A percentile compares a stretch with the other conserved stretches of the same genome.
Conservation (phyloP, 2,888 invertebrate species). For the Nemapogon koenigi region DNA sequence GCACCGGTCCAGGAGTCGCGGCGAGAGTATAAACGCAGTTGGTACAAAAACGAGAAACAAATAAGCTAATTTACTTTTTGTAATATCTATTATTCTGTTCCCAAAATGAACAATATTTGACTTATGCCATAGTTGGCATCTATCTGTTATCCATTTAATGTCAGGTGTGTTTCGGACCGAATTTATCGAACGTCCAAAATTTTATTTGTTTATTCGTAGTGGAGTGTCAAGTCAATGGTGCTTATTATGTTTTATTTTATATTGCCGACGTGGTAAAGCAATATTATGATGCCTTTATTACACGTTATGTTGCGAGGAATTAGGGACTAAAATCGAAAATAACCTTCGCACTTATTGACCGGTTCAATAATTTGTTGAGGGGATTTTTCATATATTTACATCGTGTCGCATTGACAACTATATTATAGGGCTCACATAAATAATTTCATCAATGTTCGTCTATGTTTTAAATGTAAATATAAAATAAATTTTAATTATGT, state of each 20-base stretch:
- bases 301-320: background rate
- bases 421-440: too few species aligned
- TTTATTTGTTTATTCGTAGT: background rate
- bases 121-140: too few species aligned
- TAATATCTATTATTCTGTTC: too few species aligned
- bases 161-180: background rate
- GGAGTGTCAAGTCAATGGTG: background rate
- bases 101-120: too few species aligned
- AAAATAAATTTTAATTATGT: conserved; percentile 30
- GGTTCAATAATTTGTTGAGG: background rate
- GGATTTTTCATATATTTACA: conserved; percentile 10
- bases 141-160: background rate
- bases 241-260: conserved; percentile 1
- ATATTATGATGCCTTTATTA: conserved; percentile 4
- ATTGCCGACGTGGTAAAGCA: background rate
- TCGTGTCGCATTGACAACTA: conserved; percentile 18
- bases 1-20: conserved; percentile 81
- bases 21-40: conserved; percentile 78
- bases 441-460: background rate
- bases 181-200: conserved; percentile 2
- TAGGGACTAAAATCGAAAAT: background rate
- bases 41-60: conserved; percentile 65
- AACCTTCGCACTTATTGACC: background rate
- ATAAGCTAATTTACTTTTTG: conserved; percentile 27
- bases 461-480: conserved; percentile 39